These are phyloP conservation scores for Nasonia vitripennis DNA, from an alignment of 1,140 invertebrate genomes.

Conservation along the genomic window DNA sequence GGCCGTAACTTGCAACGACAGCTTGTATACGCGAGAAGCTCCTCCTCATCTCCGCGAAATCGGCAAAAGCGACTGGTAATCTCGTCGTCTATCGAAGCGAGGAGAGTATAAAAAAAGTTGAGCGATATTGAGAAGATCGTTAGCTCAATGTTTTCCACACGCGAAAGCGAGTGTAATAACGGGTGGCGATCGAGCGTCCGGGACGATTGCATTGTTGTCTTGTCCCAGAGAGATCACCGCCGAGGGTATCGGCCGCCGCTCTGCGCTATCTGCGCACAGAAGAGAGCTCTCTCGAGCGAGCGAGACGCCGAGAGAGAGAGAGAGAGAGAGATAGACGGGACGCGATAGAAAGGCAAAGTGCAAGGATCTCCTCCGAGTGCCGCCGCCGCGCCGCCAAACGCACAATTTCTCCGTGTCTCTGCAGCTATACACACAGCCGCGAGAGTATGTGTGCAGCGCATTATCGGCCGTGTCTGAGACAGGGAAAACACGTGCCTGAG, in stretches of 20 bases:
- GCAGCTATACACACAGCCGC: too few species aligned
- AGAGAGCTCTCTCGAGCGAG: background rate
- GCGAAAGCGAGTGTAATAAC: background rate
- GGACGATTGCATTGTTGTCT: constrained; percentile 72
- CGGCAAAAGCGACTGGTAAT: background rate
- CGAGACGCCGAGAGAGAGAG: constrained; percentile 23
- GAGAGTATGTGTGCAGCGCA: constrained; percentile 1
- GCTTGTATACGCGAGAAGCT: too few species aligned
- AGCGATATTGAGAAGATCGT: constrained; percentile 16
- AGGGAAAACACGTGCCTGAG: constrained; percentile 32
- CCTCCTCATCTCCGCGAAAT: too few species aligned
- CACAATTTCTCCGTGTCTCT: constrained; percentile 37
- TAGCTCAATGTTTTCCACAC: constrained; percentile 10
- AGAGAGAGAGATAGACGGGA: constrained; percentile 27
- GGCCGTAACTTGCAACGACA: too few species aligned
- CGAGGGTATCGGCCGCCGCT: constrained; percentile 71
- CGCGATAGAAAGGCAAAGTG: constrained; percentile 40
- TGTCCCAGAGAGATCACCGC: constrained; percentile 72
- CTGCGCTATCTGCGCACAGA: constrained; percentile 57
- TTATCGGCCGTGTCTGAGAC: constrained; percentile 25
- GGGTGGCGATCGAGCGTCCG: constrained; percentile 59
- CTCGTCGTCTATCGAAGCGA: background rate
- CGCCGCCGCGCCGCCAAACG: background rate
- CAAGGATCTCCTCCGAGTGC: constrained; percentile 18
- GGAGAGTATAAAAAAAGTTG: background rate